Evolutionary conservation across 2,113 vertebrate genomes (phyloP).

Genomic region (Boulengeromyrus knoepffleri): DNA sequence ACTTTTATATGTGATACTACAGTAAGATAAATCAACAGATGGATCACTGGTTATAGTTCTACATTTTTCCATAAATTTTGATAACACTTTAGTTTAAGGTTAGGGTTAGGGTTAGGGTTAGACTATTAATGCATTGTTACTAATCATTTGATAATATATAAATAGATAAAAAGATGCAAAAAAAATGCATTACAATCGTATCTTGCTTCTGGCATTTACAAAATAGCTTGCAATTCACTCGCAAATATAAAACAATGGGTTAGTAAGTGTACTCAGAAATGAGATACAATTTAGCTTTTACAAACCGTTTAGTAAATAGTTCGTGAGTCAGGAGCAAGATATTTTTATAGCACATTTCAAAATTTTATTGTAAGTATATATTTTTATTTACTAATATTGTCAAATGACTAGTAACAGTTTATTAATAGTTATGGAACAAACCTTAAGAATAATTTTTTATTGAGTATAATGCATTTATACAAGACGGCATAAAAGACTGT

Average conservation of each 20-base stretch:
- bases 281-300: background rate
- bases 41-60: background rate
- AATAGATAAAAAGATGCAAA: background rate
- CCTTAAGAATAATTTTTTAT: background rate
- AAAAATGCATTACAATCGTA: background rate
- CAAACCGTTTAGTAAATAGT: background rate
- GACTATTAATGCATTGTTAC: background rate
- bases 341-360: background rate
- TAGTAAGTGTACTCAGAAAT: background rate
- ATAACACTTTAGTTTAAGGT: background rate
- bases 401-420: background rate
- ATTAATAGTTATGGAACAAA: background rate
- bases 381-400: background rate
- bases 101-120: too few relatives aligned
- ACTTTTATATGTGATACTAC: background rate
- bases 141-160: background rate
- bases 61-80: background rate
- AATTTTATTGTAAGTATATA: background rate
- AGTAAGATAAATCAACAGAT: background rate
- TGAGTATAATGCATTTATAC: background rate
- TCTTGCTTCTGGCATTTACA: background rate
- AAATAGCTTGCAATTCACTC: background rate
- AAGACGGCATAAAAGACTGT: background rate
- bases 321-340: background rate
- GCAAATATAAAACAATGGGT: background rate